These are phyloP conservation scores for Anthoscopus minutus DNA, from an alignment of 2,113 vertebrate genomes.

Conservation along the genomic window DNA sequence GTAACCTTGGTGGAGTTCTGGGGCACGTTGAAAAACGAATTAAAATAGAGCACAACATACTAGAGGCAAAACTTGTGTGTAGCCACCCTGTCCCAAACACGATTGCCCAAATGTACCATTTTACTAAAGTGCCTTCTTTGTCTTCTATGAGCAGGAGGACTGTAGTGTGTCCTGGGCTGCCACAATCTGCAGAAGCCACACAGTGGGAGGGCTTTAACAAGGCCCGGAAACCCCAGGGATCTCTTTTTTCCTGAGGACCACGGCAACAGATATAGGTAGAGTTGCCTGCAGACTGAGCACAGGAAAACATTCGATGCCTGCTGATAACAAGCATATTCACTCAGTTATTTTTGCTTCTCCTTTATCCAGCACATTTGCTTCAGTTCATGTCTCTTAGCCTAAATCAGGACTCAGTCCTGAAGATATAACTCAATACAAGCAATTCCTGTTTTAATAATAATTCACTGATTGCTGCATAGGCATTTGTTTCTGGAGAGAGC, in stretches of 20 bases:
- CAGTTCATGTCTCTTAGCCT: not conserved
- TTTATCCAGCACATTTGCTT: not conserved
- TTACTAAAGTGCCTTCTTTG: not conserved
- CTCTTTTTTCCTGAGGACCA: not conserved
- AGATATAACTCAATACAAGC: not conserved
- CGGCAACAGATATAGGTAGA: not conserved
- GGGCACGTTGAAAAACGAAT: fast-evolving
- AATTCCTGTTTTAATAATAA: not conserved
- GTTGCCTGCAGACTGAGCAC: not conserved
- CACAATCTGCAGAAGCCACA: not conserved
- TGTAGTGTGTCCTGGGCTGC: not conserved
- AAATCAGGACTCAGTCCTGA: not conserved
- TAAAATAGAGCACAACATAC: not conserved
- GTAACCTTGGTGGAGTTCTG: not conserved
- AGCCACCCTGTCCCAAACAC: not conserved
- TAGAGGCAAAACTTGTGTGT: not conserved
- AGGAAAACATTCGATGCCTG: not conserved
- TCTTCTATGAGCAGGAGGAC: not conserved
- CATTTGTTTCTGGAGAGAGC: not conserved
- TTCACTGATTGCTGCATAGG: not conserved
- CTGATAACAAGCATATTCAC: not conserved
- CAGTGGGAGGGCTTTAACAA: not conserved
- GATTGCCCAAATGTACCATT: fast-evolving
- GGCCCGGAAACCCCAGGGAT: not conserved
- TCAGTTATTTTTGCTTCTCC: not conserved